Base-by-base conservation (phyloP, 2,888 invertebrate species). In the Drosophila bunnanda region DNA sequence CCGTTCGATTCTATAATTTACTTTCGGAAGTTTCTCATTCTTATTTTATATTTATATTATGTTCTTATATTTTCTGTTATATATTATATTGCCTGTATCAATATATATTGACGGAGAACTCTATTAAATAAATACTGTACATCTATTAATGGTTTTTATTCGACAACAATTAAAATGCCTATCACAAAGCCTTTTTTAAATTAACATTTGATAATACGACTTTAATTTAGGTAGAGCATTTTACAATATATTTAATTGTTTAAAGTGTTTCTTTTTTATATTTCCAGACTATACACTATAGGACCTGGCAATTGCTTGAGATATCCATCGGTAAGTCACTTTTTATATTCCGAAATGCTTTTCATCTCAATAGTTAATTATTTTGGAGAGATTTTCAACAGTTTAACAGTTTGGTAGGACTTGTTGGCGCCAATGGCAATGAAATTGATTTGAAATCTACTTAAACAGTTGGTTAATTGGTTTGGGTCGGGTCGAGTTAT, bases 311-410 rank as follows among this genome's bases (percentile, higher is more conserved):
- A 41, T 69, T 53, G 13, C 39, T 64, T n/a, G 9, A 44, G 74
- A 75, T 74, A 20, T 68, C 10, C 48, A 74, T 68, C 74, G 30
- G 7, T 6, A 39, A 22, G 20, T 36, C 17, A 41, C 25, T 53
- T 38, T 39, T 32, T 50, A 8, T 54, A 55, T 41, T 67, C 50
- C 25, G 41, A 64, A 69, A 46, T 43, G 20, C 44, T 52, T 48
- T 57, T 56, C 57, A 78, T 75, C 58, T 88, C 71, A 72, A 79
- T 77, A 70, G 71, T 82, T 82, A 82, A 88, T 88, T 82, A 79
- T 71, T 53, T 32, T 41, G 59, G 41, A 50, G 43, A 64, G 56
- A 66, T 69, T 78, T 84, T 53, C 59, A 74, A 75, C 73, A 70
- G 60, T 44, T 80, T 83, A 48, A 32, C 36, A 54, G 17, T 12